Base-by-base conservation (phyloP, 1,140 invertebrate species). In the Theocolax elegans region DNA sequence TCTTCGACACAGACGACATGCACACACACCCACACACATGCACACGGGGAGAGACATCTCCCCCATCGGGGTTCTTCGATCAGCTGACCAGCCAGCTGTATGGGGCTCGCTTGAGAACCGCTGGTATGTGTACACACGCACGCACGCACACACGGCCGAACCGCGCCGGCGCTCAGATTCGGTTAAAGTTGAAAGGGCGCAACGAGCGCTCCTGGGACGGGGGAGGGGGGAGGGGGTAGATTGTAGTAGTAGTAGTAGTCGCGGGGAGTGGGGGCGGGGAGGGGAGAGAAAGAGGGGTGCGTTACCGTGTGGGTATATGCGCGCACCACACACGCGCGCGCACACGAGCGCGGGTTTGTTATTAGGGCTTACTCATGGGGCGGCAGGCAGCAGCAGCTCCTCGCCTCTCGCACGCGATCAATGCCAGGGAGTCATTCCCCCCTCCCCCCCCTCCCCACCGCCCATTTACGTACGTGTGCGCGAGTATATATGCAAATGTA, bases 281-380 rank as follows among this genome's bases (percentile, higher is more conserved):
- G 21, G 23, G 27, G 19, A 51, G 15, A 35, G 29, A 54, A 27
- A 29, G 25, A 27, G 51, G 31, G 31, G 31, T 35, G 31, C 4
- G 10, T 35, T 35, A 35, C 10, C 4, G 31, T 35, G 10, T 35
- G 10, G 4, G 10, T 35, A 35, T 35, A 35, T 35, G n/a, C n/a
- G n/a, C n/a, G n/a, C n/a, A n/a, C n/a, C n/a, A n/a, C 10, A 35
- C 10, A 35, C 10, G 31, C 10, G 10, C 10, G 10, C 4, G 10
- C 4, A 13, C 6, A 23, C 4, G 17, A 23, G 56, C 4, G 74
- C 75, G 81, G 76, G 77, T 76, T 79, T 82, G 79, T 84, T 84
- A 85, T 85, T 84, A 84, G 81, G 81, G 82, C 80, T 79, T 80
- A 78, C 79, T 81, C 82, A 83, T 83, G 80, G 81, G 83, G 83